Evolutionary conservation across 2,888 invertebrate genomes (phyloP).

Genomic region (Mythimna lalbum): DNA sequence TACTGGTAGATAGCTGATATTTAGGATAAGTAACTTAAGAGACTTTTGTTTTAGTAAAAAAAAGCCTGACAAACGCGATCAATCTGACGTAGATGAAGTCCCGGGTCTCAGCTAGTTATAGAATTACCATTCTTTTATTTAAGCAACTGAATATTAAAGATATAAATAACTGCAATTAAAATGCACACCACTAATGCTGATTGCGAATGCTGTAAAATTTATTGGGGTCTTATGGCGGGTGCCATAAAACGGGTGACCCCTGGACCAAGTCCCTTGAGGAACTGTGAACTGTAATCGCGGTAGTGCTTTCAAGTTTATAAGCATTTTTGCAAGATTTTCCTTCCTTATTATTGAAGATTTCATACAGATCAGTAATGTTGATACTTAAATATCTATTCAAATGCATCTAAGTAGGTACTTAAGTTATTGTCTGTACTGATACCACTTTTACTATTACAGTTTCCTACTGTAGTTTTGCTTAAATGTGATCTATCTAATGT

Average conservation of each 20-base stretch:
- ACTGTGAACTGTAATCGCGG: constrained; percentile 22
- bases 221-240: constrained; percentile 64
- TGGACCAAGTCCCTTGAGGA: constrained; percentile 34
- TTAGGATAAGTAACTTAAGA: too few relatives aligned
- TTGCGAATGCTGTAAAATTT: constrained; percentile 65
- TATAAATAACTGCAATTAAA: constrained; percentile 59
- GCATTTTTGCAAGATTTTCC: not conserved
- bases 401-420: too few relatives aligned
- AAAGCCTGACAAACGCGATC: too few relatives aligned
- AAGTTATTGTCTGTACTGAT: too few relatives aligned
- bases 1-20: too few relatives aligned
- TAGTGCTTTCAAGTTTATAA: not conserved
- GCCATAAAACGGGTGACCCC: constrained; percentile 66
- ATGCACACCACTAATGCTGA: constrained; percentile 64
- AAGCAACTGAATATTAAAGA: constrained; percentile 35
- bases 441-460: too few relatives aligned
- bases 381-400: too few relatives aligned
- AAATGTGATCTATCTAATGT: too few relatives aligned
- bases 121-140: constrained; percentile 34
- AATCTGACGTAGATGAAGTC: too few relatives aligned
- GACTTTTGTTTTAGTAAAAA: too few relatives aligned
- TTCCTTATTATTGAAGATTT: not conserved
- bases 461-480: too few relatives aligned
- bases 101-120: not conserved
- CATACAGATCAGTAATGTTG: not conserved